Percentiles rank a stretch among this genome's conserved stretches.
These are phyloP conservation scores for Laticauda laticaudata DNA, from an alignment of 2,113 vertebrate genomes.

Conservation along the genomic window DNA sequence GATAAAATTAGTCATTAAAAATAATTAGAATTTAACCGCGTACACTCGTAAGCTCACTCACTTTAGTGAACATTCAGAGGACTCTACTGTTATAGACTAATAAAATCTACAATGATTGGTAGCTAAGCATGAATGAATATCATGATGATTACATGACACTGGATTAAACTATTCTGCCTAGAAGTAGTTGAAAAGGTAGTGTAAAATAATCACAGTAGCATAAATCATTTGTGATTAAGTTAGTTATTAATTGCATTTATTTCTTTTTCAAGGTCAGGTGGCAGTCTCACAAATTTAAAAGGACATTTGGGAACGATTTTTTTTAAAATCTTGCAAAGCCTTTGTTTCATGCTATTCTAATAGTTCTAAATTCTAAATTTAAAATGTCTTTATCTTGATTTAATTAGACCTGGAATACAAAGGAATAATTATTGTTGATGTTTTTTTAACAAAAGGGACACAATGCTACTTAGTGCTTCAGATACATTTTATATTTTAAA, in stretches of 20 bases:
- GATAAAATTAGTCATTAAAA: not conserved
- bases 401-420: not conserved
- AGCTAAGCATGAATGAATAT: not conserved
- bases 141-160: not conserved
- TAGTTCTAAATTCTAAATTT: not conserved
- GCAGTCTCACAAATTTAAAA: not conserved
- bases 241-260: not conserved
- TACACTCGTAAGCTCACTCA: not conserved
- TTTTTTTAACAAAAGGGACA: not conserved
- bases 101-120: not conserved
- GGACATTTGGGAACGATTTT: not conserved
- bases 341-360: not conserved
- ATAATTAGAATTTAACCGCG: not conserved
- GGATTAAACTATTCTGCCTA: not conserved
- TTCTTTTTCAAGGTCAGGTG: not conserved
- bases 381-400: not conserved
- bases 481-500: not conserved
- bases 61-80: not conserved
- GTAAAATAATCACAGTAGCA: not conserved
- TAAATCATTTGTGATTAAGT: not conserved
- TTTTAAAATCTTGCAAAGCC: not conserved
- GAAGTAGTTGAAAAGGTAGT: not conserved
- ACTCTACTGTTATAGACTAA: not conserved
- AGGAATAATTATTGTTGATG: not conserved
- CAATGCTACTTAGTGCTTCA: slow-evolving; percentile 3